Percentiles rank a stretch among this genome's conserved stretches.
These are phyloP conservation scores for Phyllotreta striolata DNA, from an alignment of 2,888 invertebrate species.

Conservation along the genomic window DNA sequence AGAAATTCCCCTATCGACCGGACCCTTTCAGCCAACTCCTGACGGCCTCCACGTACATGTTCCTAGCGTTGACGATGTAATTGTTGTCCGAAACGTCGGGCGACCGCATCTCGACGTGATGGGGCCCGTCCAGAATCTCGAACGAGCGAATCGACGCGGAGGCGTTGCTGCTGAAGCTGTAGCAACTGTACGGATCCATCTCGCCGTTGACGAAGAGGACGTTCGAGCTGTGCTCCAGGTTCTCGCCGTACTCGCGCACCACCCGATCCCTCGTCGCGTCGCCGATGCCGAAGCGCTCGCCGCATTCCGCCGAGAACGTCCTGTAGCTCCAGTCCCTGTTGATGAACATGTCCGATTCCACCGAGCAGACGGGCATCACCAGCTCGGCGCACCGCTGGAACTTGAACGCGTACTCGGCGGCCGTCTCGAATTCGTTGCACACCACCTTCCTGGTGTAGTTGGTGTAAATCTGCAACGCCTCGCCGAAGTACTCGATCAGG, in stretches of 20 bases:
- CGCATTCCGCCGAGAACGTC: constrained; percentile 72
- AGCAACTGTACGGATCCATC: constrained; percentile 87
- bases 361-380: constrained; percentile 91
- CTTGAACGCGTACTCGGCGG: constrained; percentile 74
- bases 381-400: constrained; percentile 96
- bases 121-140: constrained; percentile 82
- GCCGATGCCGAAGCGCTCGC: constrained; percentile 67
- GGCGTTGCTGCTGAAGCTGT: constrained; percentile 77
- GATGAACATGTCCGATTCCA: constrained; percentile 83
- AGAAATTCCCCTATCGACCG: too few relatives aligned
- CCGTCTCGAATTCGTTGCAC: constrained; percentile 71
- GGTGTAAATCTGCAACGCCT: constrained; percentile 77
- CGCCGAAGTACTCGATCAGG: constrained; percentile 70
- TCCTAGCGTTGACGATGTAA: constrained; percentile 70
- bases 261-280: constrained; percentile 70
- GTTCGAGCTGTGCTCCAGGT: constrained; percentile 72
- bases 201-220: constrained; percentile 86
- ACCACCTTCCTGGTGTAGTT: constrained; percentile 79
- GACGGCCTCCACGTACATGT: constrained; percentile 69
- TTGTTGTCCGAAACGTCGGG: constrained; percentile 70
- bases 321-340: constrained; percentile 76
- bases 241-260: constrained; percentile 76
- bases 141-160: constrained; percentile 73
- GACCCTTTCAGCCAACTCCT: constrained; percentile 26
- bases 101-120: constrained; percentile 83